These are phyloP conservation scores for Myotis findleyi DNA, from an alignment of 2,797 vertebrate genomes.

Conservation along the genomic window DNA sequence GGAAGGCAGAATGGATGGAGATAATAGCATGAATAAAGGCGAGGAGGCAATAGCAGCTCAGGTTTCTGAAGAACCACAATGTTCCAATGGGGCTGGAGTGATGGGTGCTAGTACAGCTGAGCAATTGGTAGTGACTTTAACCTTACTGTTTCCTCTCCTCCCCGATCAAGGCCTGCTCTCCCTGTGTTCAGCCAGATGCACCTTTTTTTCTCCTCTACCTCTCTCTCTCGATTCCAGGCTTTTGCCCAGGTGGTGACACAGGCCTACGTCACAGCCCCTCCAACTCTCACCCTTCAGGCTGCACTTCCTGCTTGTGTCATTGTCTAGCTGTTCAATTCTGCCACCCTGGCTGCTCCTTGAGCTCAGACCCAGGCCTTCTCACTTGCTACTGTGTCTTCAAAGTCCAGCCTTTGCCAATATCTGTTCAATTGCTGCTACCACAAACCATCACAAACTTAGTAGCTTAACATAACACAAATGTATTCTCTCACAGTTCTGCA, in stretches of 20 bases:
- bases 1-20: not conserved
- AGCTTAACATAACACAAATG: not conserved
- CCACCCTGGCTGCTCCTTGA: not conserved
- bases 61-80: not conserved
- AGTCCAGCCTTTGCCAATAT: not conserved
- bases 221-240: not conserved
- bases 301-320: accelerated
- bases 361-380: not conserved
- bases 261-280: not conserved
- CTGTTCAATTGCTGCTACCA: not conserved
- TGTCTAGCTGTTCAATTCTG: not conserved
- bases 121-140: accelerated
- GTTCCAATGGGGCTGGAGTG: not conserved
- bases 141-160: not conserved
- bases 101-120: no score
- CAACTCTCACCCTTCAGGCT: not conserved
- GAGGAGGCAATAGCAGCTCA: not conserved
- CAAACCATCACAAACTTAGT: not conserved
- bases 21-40: not conserved
- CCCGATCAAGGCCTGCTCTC: not conserved
- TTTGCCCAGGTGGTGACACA: not conserved
- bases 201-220: not conserved
- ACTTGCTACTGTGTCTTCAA: not conserved
- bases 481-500: not conserved
- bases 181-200: not conserved